phyloP scores from a whole-genome alignment of 1,140 invertebrate genomes.

The Drosophila pachea region DNA sequence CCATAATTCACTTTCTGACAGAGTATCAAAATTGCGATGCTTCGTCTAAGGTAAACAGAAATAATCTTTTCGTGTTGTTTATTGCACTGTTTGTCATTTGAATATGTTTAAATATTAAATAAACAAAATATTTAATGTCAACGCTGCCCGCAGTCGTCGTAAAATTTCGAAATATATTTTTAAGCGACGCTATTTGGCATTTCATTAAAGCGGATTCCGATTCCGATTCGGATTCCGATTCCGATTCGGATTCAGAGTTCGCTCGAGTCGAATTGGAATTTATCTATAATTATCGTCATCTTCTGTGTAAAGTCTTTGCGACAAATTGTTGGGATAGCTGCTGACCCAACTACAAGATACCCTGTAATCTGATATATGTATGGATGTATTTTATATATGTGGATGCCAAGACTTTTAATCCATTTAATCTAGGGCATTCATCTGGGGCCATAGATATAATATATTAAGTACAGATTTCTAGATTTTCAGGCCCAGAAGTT shows the following conservation, averaged over 20 bases:
- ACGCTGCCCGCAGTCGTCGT: conserved; percentile 52
- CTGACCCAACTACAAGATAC: too few species aligned
- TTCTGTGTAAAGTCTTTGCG: neutral
- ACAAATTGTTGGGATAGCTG: too few species aligned
- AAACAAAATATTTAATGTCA: conserved; percentile 76
- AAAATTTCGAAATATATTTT: conserved; percentile 67
- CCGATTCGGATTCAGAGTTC: neutral
- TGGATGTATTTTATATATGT: too few species aligned
- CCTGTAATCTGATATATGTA: too few species aligned
- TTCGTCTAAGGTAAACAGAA: neutral
- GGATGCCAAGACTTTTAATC: too few species aligned
- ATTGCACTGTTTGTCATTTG: conserved; percentile 57
- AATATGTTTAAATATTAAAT: conserved; percentile 71
- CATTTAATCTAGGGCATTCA: too few species aligned
- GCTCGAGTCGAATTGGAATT: conserved; percentile 6
- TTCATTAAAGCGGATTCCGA: conserved; percentile 23
- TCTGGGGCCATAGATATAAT: too few species aligned
- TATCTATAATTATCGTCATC: too few species aligned
- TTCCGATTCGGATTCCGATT: conserved; percentile 6
- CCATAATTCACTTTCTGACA: neutral
- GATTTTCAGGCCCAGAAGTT: too few species aligned
- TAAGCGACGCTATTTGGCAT: conserved; percentile 37
- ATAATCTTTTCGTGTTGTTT: conserved; percentile 21
- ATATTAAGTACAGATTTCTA: too few species aligned
- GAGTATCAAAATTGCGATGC: conserved; percentile 15